Conservation (phyloP, 2,888 invertebrate species). For the Xanthia togata region DNA sequence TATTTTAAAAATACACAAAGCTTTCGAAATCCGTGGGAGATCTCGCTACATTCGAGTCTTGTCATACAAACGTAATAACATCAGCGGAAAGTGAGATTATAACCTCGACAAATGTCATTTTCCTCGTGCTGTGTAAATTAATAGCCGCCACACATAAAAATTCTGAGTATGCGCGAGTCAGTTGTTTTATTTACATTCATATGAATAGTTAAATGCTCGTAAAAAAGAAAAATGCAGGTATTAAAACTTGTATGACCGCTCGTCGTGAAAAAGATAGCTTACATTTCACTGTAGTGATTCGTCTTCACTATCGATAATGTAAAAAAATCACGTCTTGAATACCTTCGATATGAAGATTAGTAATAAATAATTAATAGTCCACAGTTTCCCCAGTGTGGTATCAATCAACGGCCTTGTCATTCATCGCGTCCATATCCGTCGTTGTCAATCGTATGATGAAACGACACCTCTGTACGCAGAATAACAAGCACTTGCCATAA, state of each 20-base stretch:
- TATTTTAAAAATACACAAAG: slow-evolving; percentile 74
- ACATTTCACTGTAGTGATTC: background rate
- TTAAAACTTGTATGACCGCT: slow-evolving; percentile 10
- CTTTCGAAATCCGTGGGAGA: slow-evolving; percentile 74
- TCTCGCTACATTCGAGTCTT: slow-evolving; percentile 45
- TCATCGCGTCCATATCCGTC: slow-evolving; percentile 71
- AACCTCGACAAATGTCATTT: slow-evolving; percentile 45
- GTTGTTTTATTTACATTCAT: slow-evolving; percentile 46
- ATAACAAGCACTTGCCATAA: slow-evolving; percentile 72
- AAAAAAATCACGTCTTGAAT: background rate
- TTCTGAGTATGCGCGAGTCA: slow-evolving; percentile 13
- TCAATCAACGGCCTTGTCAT: slow-evolving; percentile 57
- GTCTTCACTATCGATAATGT: slow-evolving; percentile 18
- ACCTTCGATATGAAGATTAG: slow-evolving; percentile 7
- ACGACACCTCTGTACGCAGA: slow-evolving; percentile 67
- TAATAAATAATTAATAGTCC: slow-evolving; percentile 37
- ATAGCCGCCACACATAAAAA: slow-evolving; percentile 32
- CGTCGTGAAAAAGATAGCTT: background rate
- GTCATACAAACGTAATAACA: slow-evolving; percentile 48
- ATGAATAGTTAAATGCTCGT: slow-evolving; percentile 27
- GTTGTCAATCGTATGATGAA: slow-evolving; percentile 75
- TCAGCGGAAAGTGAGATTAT: slow-evolving; percentile 39
- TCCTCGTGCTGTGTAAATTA: slow-evolving; percentile 34
- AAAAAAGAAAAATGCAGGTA: slow-evolving; percentile 33
- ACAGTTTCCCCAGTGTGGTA: slow-evolving; percentile 46